phyloP scores from a whole-genome alignment of 2,113 vertebrate species.

The Psophia crepitans region DNA sequence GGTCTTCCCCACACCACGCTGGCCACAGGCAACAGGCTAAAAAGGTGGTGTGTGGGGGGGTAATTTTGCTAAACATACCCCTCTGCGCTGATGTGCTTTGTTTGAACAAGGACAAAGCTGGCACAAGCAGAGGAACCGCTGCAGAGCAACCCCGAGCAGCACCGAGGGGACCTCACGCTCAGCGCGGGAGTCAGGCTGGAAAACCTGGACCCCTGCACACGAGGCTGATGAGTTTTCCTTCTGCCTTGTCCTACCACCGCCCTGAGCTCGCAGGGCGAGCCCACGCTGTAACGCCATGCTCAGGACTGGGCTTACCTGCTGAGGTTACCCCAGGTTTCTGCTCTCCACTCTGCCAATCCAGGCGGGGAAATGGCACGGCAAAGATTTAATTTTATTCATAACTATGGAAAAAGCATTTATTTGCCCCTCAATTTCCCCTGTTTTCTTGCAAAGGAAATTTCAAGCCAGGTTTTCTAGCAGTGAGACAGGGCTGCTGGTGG shows the following conservation, averaged over 20 bases:
- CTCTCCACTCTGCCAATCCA: not conserved
- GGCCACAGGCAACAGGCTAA: not conserved
- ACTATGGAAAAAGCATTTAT: not conserved
- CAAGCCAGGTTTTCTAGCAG: not conserved
- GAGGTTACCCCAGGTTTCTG: not conserved
- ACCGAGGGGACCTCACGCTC: not conserved
- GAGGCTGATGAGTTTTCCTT: not conserved
- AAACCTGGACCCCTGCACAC: not conserved
- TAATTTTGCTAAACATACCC: not conserved
- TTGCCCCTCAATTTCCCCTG: rapidly evolving
- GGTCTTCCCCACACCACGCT: not conserved
- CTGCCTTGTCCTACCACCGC: not conserved
- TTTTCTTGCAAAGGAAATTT: not conserved
- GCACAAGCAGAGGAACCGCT: not conserved
- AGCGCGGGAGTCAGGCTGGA: not conserved
- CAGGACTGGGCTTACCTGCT: not conserved
- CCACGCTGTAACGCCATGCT: rapidly evolving
- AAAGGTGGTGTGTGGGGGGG: not conserved
- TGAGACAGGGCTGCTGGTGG: not conserved
- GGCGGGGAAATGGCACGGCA: not conserved
- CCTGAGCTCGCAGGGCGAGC: not conserved
- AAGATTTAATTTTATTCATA: not conserved
- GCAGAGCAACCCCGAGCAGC: not conserved
- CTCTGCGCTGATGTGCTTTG: not conserved
- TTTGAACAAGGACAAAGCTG: not conserved